Percentiles rank a stretch among this genome's conserved stretches.
phyloP scores from a whole-genome alignment of 2,797 vertebrate genomes.

The Sciurus carolinensis region DNA sequence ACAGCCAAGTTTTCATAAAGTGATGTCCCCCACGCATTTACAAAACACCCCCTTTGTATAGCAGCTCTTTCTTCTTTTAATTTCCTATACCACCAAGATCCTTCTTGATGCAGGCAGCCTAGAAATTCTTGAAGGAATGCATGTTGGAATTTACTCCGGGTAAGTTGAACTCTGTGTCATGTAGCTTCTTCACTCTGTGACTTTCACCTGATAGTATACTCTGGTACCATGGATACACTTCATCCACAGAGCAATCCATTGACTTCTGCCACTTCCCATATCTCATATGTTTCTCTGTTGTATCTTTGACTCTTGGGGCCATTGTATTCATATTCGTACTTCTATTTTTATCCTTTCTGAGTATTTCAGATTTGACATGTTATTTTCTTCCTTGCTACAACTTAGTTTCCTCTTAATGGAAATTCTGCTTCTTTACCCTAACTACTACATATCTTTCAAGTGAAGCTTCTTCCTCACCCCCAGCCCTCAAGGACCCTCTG shows the following conservation, averaged over 20 bases:
- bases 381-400: neutral
- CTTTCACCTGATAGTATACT: neutral
- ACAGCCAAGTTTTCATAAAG: neutral
- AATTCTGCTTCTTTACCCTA: neutral
- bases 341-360: neutral
- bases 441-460: neutral
- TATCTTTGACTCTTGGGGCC: neutral
- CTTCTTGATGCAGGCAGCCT: neutral
- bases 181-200: neutral
- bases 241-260: neutral
- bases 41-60: neutral
- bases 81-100: neutral
- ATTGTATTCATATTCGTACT: neutral
- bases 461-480: neutral
- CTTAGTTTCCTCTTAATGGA: neutral
- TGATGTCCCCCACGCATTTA: neutral
- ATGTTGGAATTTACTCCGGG: neutral
- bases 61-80: neutral
- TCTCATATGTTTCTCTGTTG: neutral
- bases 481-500: neutral
- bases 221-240: neutral
- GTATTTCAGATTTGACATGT: neutral
- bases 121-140: slow-evolving; percentile 17
- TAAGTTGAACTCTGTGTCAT: neutral
- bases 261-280: neutral